phyloP scores from a whole-genome alignment of 2,113 vertebrate genomes.

The Glareola pratincola region DNA sequence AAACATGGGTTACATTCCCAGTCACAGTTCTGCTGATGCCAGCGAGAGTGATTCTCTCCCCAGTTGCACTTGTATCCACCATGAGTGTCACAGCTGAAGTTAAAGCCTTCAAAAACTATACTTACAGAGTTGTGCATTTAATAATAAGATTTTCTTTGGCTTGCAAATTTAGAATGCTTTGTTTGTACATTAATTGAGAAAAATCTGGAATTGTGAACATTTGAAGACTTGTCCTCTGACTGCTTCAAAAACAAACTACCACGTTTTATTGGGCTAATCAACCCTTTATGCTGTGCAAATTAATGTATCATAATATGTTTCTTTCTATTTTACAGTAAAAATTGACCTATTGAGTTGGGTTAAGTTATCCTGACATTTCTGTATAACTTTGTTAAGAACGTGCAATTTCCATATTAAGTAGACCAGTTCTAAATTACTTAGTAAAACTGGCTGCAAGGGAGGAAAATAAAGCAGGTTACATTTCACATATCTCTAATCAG shows the following conservation, averaged over 20 bases:
- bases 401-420: not conserved
- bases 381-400: not conserved
- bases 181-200: not conserved
- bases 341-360: fast-evolving
- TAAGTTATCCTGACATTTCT: not conserved
- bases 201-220: not conserved
- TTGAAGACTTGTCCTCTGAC: not conserved
- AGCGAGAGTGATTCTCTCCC: not conserved
- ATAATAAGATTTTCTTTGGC: not conserved
- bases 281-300: not conserved
- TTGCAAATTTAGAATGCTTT: not conserved
- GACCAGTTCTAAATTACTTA: not conserved
- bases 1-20: not conserved
- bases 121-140: not conserved
- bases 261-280: not conserved
- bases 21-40: not conserved
- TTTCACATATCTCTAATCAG: not conserved
- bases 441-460: not conserved
- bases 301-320: not conserved
- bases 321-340: not conserved
- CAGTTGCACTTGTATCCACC: not conserved
- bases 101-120: not conserved
- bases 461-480: not conserved
- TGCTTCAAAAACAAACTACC: not conserved
- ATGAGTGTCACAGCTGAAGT: not conserved